Percentiles rank a stretch among this genome's conserved stretches.
Evolutionary conservation across 1,140 invertebrate genomes (phyloP).

Genomic region (Drosophila sechellia): DNA sequence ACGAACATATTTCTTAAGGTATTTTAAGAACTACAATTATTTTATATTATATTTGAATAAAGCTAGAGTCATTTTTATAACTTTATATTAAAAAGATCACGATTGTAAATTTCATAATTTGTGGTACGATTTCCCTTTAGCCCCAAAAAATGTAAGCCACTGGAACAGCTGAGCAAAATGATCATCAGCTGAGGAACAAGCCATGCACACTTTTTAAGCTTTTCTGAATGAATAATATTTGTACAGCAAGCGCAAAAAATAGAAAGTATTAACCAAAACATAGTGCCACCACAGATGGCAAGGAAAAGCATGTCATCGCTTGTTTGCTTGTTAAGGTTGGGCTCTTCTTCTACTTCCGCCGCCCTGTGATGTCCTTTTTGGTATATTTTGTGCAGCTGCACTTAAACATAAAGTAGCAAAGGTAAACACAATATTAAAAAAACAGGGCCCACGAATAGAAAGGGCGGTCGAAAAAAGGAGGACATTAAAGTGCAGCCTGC

Average conservation of each 20-base stretch:
- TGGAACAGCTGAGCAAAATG: background rate
- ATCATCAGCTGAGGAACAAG: slow-evolving; percentile 11
- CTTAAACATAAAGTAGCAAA: slow-evolving; percentile 80
- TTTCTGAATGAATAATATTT: slow-evolving; percentile 74
- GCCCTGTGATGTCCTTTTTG: slow-evolving; percentile 32
- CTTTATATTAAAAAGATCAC: too few species aligned
- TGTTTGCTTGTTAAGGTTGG: slow-evolving; percentile 61
- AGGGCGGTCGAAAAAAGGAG: slow-evolving; percentile 2
- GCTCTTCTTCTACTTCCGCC: slow-evolving; percentile 6
- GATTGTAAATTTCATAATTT: too few species aligned
- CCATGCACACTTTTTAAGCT: slow-evolving; percentile 46
- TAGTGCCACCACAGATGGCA: slow-evolving; percentile 34
- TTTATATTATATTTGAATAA: too few species aligned
- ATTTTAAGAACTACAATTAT: too few species aligned
- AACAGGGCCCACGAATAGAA: slow-evolving; percentile 36
- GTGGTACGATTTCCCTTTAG: too few species aligned
- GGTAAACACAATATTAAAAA: slow-evolving; percentile 78
- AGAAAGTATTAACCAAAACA: slow-evolving; percentile 69
- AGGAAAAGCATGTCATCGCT: slow-evolving; percentile 60
- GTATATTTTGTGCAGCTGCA: slow-evolving; percentile 72
- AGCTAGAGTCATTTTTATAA: too few species aligned
- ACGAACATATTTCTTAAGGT: background rate
- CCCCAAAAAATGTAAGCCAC: too few species aligned
- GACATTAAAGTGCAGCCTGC: slow-evolving; percentile 50
- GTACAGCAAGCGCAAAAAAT: slow-evolving; percentile 44